A percentile compares a stretch with the other conserved stretches of the same genome.
These are phyloP conservation scores for Dryobota labecula DNA, from an alignment of 2,888 invertebrate genomes.

Conservation along the genomic window DNA sequence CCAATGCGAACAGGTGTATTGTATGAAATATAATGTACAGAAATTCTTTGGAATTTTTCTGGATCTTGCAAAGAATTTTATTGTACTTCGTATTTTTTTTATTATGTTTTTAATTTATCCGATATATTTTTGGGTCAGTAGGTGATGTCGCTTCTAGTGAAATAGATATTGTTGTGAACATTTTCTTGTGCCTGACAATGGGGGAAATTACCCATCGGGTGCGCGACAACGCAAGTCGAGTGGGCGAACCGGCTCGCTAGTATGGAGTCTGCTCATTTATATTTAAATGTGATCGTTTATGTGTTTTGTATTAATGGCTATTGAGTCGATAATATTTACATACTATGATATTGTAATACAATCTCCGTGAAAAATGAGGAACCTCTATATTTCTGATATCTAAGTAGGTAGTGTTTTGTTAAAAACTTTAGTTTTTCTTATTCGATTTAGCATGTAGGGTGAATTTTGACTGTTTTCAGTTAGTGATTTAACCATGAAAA, in stretches of 20 bases:
- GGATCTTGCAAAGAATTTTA: constrained; percentile 22
- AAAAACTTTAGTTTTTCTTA: background rate
- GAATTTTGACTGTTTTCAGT: background rate
- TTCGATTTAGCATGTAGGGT: too few relatives aligned
- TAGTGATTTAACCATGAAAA: background rate
- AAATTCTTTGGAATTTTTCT: constrained; percentile 41
- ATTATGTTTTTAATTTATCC: background rate
- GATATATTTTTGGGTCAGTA: constrained; percentile 53
- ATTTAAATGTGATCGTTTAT: constrained; percentile 35
- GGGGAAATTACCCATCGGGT: constrained; percentile 88
- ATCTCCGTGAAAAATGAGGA: constrained; percentile 6
- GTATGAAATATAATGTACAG: constrained; percentile 47
- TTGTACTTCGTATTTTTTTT: constrained; percentile 11
- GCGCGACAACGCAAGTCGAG: constrained; percentile 80
- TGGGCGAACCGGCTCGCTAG: constrained; percentile 68
- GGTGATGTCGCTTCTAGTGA: constrained; percentile 55
- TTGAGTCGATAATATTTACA: constrained; percentile 21
- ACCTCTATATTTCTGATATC: background rate
- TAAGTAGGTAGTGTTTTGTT: background rate
- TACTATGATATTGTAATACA: constrained; percentile 28
- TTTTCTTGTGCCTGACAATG: constrained; percentile 88
- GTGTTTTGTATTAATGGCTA: constrained; percentile 18
- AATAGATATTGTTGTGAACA: constrained; percentile 66
- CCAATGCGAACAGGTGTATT: constrained; percentile 57
- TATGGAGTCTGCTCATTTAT: constrained; percentile 66